Conservation (phyloP, 2,113 vertebrate species). For the Falcunculus frontatus region DNA sequence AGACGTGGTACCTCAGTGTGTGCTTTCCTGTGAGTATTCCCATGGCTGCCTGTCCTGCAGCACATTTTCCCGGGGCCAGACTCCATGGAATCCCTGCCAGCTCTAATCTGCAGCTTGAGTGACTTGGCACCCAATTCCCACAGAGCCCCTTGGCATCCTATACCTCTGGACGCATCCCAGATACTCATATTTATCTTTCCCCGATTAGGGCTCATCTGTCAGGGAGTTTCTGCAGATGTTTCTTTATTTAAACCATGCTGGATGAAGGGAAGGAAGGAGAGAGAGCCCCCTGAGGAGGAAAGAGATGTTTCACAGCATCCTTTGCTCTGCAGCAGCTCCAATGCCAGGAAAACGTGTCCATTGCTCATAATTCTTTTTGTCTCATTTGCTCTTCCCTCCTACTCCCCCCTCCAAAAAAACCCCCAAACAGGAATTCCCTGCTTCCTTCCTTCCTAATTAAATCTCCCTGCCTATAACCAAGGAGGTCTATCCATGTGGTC, state of each 20-base stretch:
- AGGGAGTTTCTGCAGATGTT: constrained; percentile 40
- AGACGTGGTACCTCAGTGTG: fast-evolving
- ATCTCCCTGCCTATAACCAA: background rate
- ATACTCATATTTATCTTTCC: background rate
- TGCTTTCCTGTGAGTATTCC: background rate
- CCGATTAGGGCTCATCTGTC: background rate
- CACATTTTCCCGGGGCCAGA: background rate
- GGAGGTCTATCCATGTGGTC: background rate
- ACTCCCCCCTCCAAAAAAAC: background rate
- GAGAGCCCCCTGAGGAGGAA: constrained; percentile 32
- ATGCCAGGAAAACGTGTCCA: constrained; percentile 37
- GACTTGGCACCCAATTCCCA: background rate
- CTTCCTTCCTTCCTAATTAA: constrained; percentile 67
- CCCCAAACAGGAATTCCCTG: constrained; percentile 58
- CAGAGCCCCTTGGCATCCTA: background rate
- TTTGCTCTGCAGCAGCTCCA: background rate
- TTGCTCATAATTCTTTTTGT: constrained; percentile 16
- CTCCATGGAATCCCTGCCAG: background rate
- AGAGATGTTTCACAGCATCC: constrained; percentile 36
- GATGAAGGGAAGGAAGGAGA: constrained; percentile 52
- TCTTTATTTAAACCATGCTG: constrained; percentile 61
- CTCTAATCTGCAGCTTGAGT: background rate
- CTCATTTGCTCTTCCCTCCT: constrained; percentile 19
- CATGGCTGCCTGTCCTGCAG: background rate
- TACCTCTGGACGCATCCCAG: background rate